phyloP scores from a whole-genome alignment of 2,888 invertebrate species.

The Calliphora vomitoria region DNA sequence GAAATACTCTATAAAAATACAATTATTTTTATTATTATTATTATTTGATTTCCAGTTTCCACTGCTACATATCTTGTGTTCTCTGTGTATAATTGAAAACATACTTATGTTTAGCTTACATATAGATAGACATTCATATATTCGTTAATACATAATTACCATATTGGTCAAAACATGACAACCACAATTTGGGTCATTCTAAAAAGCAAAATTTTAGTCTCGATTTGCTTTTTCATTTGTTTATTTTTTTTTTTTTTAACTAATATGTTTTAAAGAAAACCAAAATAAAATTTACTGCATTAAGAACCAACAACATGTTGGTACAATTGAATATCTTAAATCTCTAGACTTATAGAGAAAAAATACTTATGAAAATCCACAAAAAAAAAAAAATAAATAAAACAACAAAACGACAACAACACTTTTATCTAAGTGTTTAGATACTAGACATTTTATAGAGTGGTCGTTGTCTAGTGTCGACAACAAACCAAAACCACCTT shows the following conservation, averaged over 20 bases:
- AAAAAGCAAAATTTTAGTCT: conserved; percentile 50
- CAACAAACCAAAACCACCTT: not conserved
- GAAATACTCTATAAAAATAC: conserved; percentile 37
- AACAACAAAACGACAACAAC: conserved; percentile 17
- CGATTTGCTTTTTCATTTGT: conserved; percentile 27
- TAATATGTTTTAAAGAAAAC: conserved; percentile 15
- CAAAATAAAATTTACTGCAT: conserved; percentile 33
- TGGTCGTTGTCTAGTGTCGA: conserved; percentile 41
- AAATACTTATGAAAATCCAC: conserved; percentile 29
- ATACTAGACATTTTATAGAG: conserved; percentile 47
- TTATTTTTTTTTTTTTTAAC: not conserved
- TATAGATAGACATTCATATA: not conserved
- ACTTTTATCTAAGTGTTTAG: conserved; percentile 35
- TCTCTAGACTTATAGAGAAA: conserved; percentile 22
- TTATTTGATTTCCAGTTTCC: conserved; percentile 44
- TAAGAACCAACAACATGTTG: conserved; percentile 32
- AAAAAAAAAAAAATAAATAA: too few species aligned
- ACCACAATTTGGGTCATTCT: conserved; percentile 68
- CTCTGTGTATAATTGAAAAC: not conserved
- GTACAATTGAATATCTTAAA: conserved; percentile 42
- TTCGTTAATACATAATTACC: conserved; percentile 50
- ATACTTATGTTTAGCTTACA: not conserved
- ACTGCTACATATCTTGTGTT: conserved; percentile 2
- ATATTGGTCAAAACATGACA: conserved; percentile 70
- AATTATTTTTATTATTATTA: conserved; percentile 62